Evolutionary conservation across 2,888 invertebrate species (phyloP), one percentile per base, ranked within the genome.

Genomic region (Allygus modestus): DNA sequence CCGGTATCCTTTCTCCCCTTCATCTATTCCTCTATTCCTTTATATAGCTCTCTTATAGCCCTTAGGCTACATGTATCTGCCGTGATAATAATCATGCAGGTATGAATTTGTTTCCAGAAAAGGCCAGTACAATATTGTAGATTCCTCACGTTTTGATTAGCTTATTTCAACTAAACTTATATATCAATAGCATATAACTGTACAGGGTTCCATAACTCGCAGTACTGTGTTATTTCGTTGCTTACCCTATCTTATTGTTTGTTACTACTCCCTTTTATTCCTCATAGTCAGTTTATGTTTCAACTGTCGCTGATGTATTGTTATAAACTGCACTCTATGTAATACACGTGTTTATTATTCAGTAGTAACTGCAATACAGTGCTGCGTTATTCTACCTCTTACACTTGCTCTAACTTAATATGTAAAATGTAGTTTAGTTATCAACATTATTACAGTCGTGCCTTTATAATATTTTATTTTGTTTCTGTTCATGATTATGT

Each of bases 271-370:
- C 46, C 71, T 7, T n/a, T 23, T 26, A 46, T 43, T 17, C 23
- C 17, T 75, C 43, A 75, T 46, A 28, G 75, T 75, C 75, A 75
- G 75, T 75, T 75, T 43, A 46, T 37, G 46, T 41, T 26, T 28
- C 31, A n/a, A n/a, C n/a, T n/a, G 11, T 23, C 4, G 75, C 4
- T 46, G 65, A 15, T 26, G 46, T 71, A 37, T 28, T 75, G 20
- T 75, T 75, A 17, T 75, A 75, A 75, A 75, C 75, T 75, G 75
- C 26, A 75, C 43, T 46, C 9, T 46, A 75, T 75, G 75, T 43
- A 75, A 23, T 26, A 31, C 73, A 73, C 37, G 17, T n/a, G 9
- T n/a, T 28, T 15, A 61, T 20, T 4, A 33, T n/a, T 9, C 17
- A 11, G 75, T 75, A 75, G 75, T 75, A 75, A 46, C 33, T 26